Evolutionary conservation across 2,113 vertebrate species (phyloP), one percentile per base, ranked within the genome.

Genomic region (Amphiprion percula): DNA sequence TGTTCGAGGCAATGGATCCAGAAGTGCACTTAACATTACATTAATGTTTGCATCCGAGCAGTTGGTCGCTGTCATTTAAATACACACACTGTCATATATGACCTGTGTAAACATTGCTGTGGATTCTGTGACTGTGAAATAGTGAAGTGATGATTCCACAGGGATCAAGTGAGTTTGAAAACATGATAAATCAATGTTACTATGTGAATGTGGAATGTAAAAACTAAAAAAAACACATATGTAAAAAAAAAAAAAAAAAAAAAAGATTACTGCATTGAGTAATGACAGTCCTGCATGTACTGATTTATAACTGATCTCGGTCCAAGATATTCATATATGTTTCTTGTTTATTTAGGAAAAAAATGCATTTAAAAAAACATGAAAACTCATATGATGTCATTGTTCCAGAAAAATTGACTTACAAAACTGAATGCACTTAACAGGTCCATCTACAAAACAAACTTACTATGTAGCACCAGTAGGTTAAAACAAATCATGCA

Each of bases 381-480:
- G 61, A 85, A 74, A 75, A 86, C 69, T 53, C n/a, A 17, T 50
- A 64, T 73, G 64, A 59, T 75, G 56, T 65, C 77, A 39, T 80
- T 59, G 16, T 82, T 83, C 84, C 68, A 79, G 85, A 72, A 86
- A 93, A 87, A 85, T 80, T 87, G 85, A 92, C 68, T 74, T 88
- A 88, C 76, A 82, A 92, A 92, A 90, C 88, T 46, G 52, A 91
- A 91, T 89, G 93, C 84, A 21, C 44, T 89, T 82, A 85, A 93
- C 80, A 79, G 70, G 90, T 70, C 89, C 90, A 91, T 46, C 78
- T 92, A 73, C 69, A 79, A 78, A 81, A 87, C 61, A 85, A 80
- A 88, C 68, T 75, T 71, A 77, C 54, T 50, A 78, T 73, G 65
- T 97, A 98, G 97, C 97, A 98, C 97, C 97, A 97, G 86, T 95